Evolutionary conservation across 1,140 invertebrate species (phyloP), one percentile per base, ranked within the genome.

Genomic region (Gerris buenoi): DNA sequence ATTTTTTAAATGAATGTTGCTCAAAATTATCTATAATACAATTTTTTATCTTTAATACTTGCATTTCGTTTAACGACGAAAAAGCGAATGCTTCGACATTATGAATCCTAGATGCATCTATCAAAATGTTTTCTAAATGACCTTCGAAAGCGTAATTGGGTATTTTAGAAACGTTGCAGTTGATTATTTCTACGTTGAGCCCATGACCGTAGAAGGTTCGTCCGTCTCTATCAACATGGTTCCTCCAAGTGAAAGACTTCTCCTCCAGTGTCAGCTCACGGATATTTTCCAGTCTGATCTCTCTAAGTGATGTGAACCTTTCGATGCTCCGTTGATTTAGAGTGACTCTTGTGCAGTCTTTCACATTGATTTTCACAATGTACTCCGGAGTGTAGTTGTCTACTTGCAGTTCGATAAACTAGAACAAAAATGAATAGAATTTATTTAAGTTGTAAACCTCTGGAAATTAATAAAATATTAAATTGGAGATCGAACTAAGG

Each of bases 1-100:
- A 89, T 75, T 89, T 88, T 68, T 90, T 90, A 71, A 91, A 89
- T 1, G 87, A 83, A 74, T 89, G 86, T 26, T 82, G 81, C 70
- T 88, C 84, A 22, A 89, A 79, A 10, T 77, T 80, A 26, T 81
- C 79, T 23, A 88, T 77, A 1, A 70, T 72, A 65, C 82, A 82
- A 70, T 87, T 79, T 18, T 67, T 73, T 27, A 85, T 73, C 69
- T 81, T 77, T 62, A 86, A 77, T 26, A 74, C 79, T 1, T 81
- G 76, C 64, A 78, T 79, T 64, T 82, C 81, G 1, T 79, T 74
- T 1, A 88, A 76, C 72, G 85, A 88, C 64, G 86, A 84, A 73
- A 91, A 88, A 0, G 88, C 86, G 73, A 87, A 90, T 0, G 88
- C 82, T 66, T 80, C 80, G 59, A 90, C 77, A 25, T 79, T 78